Conservation (phyloP, 2,888 invertebrate genomes). For the Mystacides longicornis region DNA sequence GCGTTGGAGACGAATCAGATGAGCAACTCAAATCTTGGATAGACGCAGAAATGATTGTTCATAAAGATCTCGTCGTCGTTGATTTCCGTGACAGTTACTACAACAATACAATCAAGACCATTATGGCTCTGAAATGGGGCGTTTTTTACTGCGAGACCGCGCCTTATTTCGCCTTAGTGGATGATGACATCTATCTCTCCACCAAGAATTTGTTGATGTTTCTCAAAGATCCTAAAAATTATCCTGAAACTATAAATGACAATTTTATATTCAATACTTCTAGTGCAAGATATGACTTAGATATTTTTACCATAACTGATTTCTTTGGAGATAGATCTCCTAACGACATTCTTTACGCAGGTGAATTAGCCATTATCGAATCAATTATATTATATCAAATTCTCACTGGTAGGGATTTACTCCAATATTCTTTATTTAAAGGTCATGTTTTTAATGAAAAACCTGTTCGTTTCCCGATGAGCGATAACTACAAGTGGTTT, state of each 20-base stretch:
- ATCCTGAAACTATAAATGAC: slow-evolving; percentile 57
- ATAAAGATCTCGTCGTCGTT: slow-evolving; percentile 73
- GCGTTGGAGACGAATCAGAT: slow-evolving; percentile 34
- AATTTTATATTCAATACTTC: too few species aligned
- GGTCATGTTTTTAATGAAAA: not conserved
- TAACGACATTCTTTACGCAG: too few species aligned
- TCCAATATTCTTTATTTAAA: too few species aligned
- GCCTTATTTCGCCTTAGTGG: slow-evolving; percentile 78
- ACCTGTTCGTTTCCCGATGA: not conserved
- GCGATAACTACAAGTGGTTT: not conserved
- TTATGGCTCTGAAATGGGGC: slow-evolving; percentile 83
- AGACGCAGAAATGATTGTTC: slow-evolving; percentile 56
- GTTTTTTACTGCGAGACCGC: slow-evolving; percentile 63
- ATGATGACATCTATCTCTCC: slow-evolving; percentile 90
- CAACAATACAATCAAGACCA: slow-evolving; percentile 91
- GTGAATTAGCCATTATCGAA: too few species aligned
- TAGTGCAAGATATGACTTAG: too few species aligned
- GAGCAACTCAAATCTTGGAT: slow-evolving; percentile 34
- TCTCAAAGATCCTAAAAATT: slow-evolving; percentile 57
- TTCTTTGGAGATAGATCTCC: too few species aligned
- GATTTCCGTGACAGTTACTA: slow-evolving; percentile 77
- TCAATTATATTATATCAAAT: too few species aligned
- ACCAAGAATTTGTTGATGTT: slow-evolving; percentile 75
- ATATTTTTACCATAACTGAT: too few species aligned
- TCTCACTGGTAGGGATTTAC: too few species aligned